Conservation (phyloP, 2,797 vertebrate species). For the Scyliorhinus canicula region DNA sequence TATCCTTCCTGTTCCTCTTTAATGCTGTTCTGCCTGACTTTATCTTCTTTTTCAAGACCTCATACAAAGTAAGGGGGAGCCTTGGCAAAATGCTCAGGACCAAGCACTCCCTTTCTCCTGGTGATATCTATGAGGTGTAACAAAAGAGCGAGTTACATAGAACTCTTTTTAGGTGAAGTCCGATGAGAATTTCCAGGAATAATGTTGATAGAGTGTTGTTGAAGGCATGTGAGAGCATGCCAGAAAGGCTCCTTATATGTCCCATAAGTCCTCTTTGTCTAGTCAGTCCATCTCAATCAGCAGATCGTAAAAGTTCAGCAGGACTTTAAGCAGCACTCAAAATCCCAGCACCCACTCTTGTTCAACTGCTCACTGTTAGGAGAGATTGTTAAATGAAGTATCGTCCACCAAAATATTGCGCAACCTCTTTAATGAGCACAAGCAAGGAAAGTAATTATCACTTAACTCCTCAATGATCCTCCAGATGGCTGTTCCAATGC, state of each 20-base stretch:
- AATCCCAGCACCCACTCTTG: too few species aligned
- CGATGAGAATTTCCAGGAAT: neutral
- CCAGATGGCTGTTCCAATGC: neutral
- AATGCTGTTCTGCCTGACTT: neutral
- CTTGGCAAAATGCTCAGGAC: neutral
- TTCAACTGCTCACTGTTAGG: neutral
- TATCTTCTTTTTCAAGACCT: neutral
- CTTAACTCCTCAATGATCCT: neutral
- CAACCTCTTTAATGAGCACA: neutral
- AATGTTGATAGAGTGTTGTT: neutral
- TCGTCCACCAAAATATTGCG: neutral
- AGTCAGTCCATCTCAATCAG: neutral
- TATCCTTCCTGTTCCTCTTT: too few species aligned
- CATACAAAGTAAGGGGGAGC: neutral
- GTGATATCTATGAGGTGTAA: too few species aligned
- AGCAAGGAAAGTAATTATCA: neutral
- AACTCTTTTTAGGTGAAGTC: neutral
- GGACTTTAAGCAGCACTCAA: neutral
- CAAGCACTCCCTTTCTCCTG: neutral
- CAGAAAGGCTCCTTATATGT: neutral
- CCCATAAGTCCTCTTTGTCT: neutral
- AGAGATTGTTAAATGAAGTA: neutral
- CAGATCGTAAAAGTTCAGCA: neutral
- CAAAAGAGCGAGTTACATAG: too few species aligned
- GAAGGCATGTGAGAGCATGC: neutral